phyloP scores from a whole-genome alignment of 2,888 invertebrate species.

The Timandra comae region DNA sequence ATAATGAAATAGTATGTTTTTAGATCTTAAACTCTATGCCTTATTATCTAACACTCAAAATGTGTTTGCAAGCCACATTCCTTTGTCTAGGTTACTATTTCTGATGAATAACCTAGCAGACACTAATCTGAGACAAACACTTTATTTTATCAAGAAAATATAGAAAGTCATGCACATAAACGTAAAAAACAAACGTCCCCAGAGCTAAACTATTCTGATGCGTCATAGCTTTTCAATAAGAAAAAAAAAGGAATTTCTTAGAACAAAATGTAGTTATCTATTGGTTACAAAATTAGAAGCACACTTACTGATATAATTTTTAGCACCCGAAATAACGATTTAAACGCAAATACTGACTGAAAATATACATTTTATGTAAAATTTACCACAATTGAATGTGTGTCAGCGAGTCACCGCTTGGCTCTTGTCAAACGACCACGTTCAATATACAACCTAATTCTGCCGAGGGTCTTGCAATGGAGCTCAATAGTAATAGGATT shows the following conservation, averaged over 20 bases:
- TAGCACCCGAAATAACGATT: not conserved
- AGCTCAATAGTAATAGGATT: too few species aligned
- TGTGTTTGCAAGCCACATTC: not conserved
- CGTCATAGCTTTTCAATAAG: conserved; percentile 49
- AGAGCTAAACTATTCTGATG: conserved; percentile 40
- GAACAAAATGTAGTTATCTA: too few species aligned
- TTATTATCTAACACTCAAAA: too few species aligned
- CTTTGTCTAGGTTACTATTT: not conserved
- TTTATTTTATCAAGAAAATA: too few species aligned
- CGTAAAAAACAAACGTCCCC: conserved; percentile 10
- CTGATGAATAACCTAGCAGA: too few species aligned
- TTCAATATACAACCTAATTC: conserved; percentile 66
- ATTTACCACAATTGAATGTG: conserved; percentile 54
- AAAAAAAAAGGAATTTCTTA: conserved; percentile 41
- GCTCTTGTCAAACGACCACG: conserved; percentile 64
- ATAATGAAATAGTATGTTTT: too few species aligned
- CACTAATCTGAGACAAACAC: too few species aligned
- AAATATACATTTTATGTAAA: conserved; percentile 23
- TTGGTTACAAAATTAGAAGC: too few species aligned
- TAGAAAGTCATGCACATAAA: too few species aligned
- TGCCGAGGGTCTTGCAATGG: too few species aligned
- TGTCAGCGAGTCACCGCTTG: conserved; percentile 55
- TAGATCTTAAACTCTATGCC: too few species aligned
- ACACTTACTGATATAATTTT: too few species aligned
- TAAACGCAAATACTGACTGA: conserved; percentile 1